Base-by-base conservation (phyloP, 2,797 vertebrate species). In the Podarcis lilfordi region DNA sequence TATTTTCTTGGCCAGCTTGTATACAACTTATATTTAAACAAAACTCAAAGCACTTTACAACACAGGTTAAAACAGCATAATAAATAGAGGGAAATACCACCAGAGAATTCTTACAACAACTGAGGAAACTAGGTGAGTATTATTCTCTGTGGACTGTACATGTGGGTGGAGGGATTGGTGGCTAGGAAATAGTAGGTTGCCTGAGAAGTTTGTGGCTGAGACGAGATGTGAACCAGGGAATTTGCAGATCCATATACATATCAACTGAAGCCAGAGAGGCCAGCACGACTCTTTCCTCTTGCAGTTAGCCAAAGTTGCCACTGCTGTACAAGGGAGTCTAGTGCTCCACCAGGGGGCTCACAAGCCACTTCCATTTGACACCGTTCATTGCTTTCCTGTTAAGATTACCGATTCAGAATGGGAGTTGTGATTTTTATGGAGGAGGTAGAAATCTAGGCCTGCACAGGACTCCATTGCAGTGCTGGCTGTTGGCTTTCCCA, bases 271-370 rank as follows among this genome's bases (percentile, higher is more conserved):
- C 35, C 32, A 19, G 4, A 59, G 32, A 9, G 23, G 11, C 61
- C 75, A 32, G 13, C 37, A 50, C 29, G 40, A 13, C 59, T 17
- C 37, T 55, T 55, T 27, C 45, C 7, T 32, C 45, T n/a, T 61
- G 35, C 35, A 55, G 19, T 25, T 23, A 69, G 64, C 17, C 19
- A 61, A 19, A 23, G 50, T 35, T 85, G 37, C 76, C 68, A 84
- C 35, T 17, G 35, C 66, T 84, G n/a, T 23, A n/a, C 50, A 85
- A n/a, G 37, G 25, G 27, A 84, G 76, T 35, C 64, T 11, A 3
- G 2, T 45, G 69, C 55, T 72, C 82, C 88, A 75, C 88, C 80
- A 89, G 88, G 45, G 82, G 82, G 77, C 88, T 89, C 88, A 84
- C 77, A 61, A 43, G 35, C 11, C 55, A 80, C 69, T 89, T 80